Base-by-base conservation (phyloP, 2,888 invertebrate species). In the Diaphora mendica region DNA sequence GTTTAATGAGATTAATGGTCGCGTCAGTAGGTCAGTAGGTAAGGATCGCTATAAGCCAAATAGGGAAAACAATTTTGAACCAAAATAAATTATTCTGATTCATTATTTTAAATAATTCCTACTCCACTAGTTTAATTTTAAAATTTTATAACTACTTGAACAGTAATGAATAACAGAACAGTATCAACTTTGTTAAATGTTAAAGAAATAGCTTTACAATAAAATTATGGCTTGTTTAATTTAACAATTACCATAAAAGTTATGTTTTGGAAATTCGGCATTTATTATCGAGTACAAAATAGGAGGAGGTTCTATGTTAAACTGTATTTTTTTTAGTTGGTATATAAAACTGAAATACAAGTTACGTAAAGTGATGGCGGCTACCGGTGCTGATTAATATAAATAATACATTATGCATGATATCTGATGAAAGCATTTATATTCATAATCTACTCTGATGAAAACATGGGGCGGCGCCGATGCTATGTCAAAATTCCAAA, bases 71-170 rank as follows among this genome's bases (percentile, higher is more conserved):
- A 9, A 55, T 55, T 55, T 11, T 55, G 51, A 55, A 9, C 51
- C 23, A 55, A 55, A 55, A 55, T 55, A 55, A 55, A n/a, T n/a
- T n/a, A n/a, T n/a, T n/a, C n/a, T n/a, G n/a, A n/a, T n/a, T n/a
- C n/a, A n/a, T n/a, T n/a, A n/a, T n/a, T n/a, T n/a, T n/a, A n/a
- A n/a, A n/a, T n/a, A n/a, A n/a, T n/a, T n/a, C n/a, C n/a, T 55
- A 55, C 51, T 55, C 1, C 51, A 55, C n/a, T 9, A 9, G 11
- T 11, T 55, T n/a, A 17, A 23, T 55, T 55, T 55, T 55, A 55
- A 55, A n/a, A n/a, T 55, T 55, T 55, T n/a, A 55, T 55, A n/a
- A 55, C 51, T 55, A n/a, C n/a, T 55, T 55, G n/a, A 55, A 55
- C 2, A 23, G 9, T n/a, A 55, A 9, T n/a, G 11, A 55, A 23